Conservation (phyloP, 1,140 invertebrate genomes). For the Tribolium madens region DNA sequence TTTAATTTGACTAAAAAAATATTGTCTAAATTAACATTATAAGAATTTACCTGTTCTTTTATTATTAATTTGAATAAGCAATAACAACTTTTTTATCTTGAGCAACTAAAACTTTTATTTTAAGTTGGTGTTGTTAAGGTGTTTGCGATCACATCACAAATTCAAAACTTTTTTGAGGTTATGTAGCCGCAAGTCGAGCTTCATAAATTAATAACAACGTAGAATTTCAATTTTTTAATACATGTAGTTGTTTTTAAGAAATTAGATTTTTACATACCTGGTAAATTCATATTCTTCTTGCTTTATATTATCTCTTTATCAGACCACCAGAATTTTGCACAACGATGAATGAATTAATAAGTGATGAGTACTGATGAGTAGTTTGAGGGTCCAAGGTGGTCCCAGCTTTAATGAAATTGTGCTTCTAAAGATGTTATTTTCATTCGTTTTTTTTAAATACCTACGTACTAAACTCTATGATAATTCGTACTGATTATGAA, state of each 20-base stretch:
- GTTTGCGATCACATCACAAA: not conserved
- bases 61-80: too few relatives aligned
- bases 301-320: not conserved
- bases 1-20: too few relatives aligned
- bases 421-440: not conserved
- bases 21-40: too few relatives aligned
- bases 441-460: too few relatives aligned
- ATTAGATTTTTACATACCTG: not conserved
- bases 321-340: not conserved
- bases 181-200: not conserved
- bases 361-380: not conserved
- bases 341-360: not conserved
- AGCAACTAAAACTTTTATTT: too few relatives aligned
- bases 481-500: too few relatives aligned
- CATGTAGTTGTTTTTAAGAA: not conserved
- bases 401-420: not conserved
- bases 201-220: not conserved
- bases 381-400: not conserved
- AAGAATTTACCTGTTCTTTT: too few relatives aligned
- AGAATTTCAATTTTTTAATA: not conserved
- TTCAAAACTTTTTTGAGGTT: constrained; percentile 44
- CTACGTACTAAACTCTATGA: too few relatives aligned
- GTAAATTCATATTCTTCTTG: not conserved
- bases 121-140: not conserved
- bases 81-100: too few relatives aligned